Evolutionary conservation across 2,113 vertebrate species (phyloP).

Genomic region (Setophaga coronata): DNA sequence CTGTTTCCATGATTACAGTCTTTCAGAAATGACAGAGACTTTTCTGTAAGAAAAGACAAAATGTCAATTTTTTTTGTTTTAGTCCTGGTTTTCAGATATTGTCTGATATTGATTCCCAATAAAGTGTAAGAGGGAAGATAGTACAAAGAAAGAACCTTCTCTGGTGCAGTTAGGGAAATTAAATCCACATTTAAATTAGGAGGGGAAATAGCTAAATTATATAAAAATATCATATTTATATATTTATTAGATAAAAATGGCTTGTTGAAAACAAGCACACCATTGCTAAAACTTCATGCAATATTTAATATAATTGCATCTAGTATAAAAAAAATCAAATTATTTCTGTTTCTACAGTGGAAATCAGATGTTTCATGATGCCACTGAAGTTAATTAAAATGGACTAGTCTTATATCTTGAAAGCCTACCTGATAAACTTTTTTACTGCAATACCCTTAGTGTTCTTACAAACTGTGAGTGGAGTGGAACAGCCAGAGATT

Average conservation of each 20-base stretch:
- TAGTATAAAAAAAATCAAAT: neutral
- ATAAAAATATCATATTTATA: neutral
- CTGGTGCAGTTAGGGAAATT: neutral
- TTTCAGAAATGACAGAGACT: neutral
- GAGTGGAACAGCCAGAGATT: neutral
- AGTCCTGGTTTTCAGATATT: neutral
- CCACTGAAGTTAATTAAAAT: neutral
- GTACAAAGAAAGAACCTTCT: neutral
- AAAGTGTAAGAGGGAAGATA: neutral
- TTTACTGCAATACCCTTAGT: neutral
- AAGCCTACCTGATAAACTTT: neutral
- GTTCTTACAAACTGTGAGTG: neutral
- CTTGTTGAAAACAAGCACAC: neutral
- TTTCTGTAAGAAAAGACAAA: neutral
- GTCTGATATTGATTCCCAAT: neutral
- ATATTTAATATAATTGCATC: neutral
- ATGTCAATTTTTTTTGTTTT: neutral
- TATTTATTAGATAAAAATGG: neutral
- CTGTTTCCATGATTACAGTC: neutral
- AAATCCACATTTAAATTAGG: neutral
- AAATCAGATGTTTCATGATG: neutral
- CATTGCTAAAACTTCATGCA: neutral
- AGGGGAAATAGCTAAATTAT: neutral
- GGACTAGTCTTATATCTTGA: neutral
- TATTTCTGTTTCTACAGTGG: neutral